A percentile compares a stretch with the other conserved stretches of the same genome.
Conservation (phyloP, 2,113 vertebrate species). For the human (Homo sapiens) region DNA sequence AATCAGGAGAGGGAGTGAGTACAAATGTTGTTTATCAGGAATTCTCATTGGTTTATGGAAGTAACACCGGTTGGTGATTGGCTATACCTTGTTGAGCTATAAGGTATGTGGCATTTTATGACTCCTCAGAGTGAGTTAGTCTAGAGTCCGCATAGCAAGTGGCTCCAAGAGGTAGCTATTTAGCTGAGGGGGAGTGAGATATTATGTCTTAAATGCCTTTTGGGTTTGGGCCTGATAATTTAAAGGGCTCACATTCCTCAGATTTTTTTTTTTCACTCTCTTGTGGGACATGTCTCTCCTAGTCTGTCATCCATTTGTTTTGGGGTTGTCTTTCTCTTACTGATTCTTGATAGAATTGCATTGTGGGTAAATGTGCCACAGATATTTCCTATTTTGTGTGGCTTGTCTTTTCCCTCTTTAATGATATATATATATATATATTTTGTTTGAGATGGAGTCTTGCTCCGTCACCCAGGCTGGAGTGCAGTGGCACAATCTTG, state of each 20-base stretch:
- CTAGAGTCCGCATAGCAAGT: background rate
- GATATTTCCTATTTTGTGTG: background rate
- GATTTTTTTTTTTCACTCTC: background rate
- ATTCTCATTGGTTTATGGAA: background rate
- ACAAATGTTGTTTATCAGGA: background rate
- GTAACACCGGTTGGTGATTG: background rate
- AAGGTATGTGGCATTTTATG: background rate
- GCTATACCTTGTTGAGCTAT: background rate
- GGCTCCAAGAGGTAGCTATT: background rate
- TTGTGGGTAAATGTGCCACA: background rate
- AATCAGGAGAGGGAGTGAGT: background rate
- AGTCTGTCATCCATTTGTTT: background rate
- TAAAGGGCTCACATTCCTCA: background rate
- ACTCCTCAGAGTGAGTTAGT: background rate
- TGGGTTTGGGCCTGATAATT: background rate
- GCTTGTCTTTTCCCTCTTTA: background rate
- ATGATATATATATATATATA: background rate
- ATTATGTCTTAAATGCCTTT: background rate
- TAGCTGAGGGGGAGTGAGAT: background rate
- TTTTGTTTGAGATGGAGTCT: background rate
- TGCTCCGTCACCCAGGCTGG: no score
- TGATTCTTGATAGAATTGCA: background rate
- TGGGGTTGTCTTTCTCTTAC: background rate
- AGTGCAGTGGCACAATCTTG: no score
- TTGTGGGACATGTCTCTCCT: background rate